Evolutionary conservation across 2,113 vertebrate species (phyloP).

Genomic region (Narcine bancroftii): DNA sequence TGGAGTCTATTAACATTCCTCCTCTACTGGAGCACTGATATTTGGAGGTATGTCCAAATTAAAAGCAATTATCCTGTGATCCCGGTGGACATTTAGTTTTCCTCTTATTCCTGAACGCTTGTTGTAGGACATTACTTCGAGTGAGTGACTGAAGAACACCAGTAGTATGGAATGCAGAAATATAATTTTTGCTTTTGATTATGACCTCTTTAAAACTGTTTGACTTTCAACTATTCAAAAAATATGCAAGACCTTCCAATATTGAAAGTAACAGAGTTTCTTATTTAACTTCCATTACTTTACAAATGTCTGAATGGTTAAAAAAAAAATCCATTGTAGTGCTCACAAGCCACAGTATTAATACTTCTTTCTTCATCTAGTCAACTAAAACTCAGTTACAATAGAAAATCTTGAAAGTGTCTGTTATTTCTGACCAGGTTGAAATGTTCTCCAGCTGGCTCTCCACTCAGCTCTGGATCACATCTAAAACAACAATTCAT

Average conservation of each 20-base stretch:
- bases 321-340: neutral
- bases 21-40: neutral
- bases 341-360: neutral
- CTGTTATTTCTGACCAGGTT: conserved; percentile 10
- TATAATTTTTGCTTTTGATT: neutral
- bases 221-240: neutral
- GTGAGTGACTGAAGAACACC: neutral
- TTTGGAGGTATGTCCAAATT: neutral
- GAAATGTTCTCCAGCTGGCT: no score
- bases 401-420: neutral
- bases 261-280: neutral
- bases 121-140: neutral
- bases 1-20: neutral
- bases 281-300: neutral
- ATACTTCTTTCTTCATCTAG: neutral
- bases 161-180: neutral
- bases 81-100: neutral
- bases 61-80: neutral
- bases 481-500: no score
- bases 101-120: neutral
- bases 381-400: neutral
- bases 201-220: neutral
- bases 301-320: neutral
- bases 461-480: no score
- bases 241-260: neutral